Percentiles rank a stretch among this genome's conserved stretches.
These are phyloP conservation scores for Callipepla californica DNA, from an alignment of 2,113 vertebrate species.

Conservation along the genomic window DNA sequence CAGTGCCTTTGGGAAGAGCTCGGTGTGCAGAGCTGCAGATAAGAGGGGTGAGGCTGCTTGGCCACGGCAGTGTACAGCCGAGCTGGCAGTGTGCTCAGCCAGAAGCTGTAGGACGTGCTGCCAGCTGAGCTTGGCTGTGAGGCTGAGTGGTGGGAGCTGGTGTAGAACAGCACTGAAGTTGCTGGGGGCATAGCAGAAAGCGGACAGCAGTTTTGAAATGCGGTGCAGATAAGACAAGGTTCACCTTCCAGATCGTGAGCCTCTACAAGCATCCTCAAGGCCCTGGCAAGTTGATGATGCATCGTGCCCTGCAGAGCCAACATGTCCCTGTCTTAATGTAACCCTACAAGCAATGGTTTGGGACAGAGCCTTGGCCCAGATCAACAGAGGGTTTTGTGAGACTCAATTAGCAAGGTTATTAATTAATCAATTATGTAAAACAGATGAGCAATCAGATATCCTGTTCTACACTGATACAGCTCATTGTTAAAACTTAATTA, in stretches of 20 bases:
- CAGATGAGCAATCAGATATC: constrained; percentile 50
- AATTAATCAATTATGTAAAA: constrained; percentile 73
- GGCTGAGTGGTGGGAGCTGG: background rate
- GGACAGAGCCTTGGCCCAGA: background rate
- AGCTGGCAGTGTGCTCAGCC: background rate
- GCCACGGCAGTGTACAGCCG: background rate
- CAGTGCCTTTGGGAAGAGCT: constrained; percentile 9
- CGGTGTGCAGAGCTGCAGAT: background rate
- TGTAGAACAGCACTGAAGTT: background rate
- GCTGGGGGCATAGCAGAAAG: background rate
- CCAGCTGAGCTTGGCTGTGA: background rate
- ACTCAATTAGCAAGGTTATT: constrained; percentile 64
- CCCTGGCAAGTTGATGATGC: rapidly evolving
- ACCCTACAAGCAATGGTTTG: background rate
- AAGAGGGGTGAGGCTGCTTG: background rate
- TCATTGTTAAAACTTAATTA: constrained; percentile 66
- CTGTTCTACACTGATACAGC: constrained; percentile 12
- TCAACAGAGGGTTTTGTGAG: background rate
- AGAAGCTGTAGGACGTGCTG: background rate
- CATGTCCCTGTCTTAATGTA: background rate
- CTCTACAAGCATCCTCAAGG: background rate
- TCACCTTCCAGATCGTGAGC: background rate
- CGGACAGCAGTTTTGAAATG: background rate
- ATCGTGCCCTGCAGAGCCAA: background rate
- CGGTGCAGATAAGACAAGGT: background rate